Percentiles rank a stretch among this genome's conserved stretches.
phyloP scores from a whole-genome alignment of 2,888 invertebrate genomes.

The Proisotoma minuta region DNA sequence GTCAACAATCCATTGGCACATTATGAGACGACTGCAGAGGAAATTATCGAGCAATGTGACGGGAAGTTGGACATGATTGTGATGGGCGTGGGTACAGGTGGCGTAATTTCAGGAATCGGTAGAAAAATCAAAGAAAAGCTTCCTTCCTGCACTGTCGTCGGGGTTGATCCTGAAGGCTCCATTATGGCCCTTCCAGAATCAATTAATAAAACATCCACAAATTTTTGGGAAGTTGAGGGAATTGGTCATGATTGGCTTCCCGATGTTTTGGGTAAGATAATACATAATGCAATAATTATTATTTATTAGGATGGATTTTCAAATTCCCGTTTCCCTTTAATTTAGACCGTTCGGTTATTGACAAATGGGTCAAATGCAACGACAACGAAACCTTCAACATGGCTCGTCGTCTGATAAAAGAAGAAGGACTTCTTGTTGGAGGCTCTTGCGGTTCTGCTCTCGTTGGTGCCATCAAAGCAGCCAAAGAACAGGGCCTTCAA shows the following conservation, averaged over 20 bases:
- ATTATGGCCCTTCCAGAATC: constrained; percentile 55
- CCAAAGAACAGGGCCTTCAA: constrained; percentile 53
- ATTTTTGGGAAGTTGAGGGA: constrained; percentile 60
- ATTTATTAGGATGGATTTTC: not conserved
- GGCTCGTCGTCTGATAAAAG: constrained; percentile 56
- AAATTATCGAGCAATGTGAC: constrained; percentile 57
- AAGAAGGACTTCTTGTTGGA: constrained; percentile 59
- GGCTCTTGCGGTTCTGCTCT: constrained; percentile 56
- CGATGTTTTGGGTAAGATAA: constrained; percentile 55
- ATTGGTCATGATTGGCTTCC: constrained; percentile 62
- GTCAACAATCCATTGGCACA: constrained; percentile 59
- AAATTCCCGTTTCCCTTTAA: constrained; percentile 1
- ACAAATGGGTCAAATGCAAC: constrained; percentile 56
- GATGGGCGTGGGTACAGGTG: constrained; percentile 54
- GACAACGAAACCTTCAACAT: constrained; percentile 57
- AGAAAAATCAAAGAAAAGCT: constrained; percentile 56
- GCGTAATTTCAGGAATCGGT: constrained; percentile 58
- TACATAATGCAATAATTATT: not conserved
- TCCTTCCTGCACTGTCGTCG: constrained; percentile 56
- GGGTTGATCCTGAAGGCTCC: constrained; percentile 57
- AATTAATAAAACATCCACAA: constrained; percentile 52
- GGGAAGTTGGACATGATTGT: constrained; percentile 56
- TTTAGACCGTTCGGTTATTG: constrained; percentile 52
- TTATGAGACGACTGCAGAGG: constrained; percentile 60
- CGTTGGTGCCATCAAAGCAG: constrained; percentile 51